Percentiles rank a stretch among this genome's conserved stretches.
These are phyloP conservation scores for Arion vulgaris DNA, from an alignment of 1,140 invertebrate species.

Conservation along the genomic window DNA sequence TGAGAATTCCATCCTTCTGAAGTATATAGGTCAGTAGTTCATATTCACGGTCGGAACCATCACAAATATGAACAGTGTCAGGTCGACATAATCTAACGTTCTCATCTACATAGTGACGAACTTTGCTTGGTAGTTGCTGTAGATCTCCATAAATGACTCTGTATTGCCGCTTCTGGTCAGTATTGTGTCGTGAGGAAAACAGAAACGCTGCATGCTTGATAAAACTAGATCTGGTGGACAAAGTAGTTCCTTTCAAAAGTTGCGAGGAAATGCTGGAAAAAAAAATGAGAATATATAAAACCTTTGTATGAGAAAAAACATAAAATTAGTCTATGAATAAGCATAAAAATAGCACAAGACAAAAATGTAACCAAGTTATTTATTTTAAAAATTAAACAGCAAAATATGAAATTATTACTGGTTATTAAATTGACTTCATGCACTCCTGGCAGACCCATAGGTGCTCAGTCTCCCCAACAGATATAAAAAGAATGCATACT, in stretches of 20 bases:
- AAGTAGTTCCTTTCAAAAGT: not conserved
- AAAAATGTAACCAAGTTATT: too few relatives aligned
- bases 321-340: too few relatives aligned
- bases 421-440: too few relatives aligned
- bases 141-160: conserved; percentile 62
- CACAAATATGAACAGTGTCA: conserved; percentile 90
- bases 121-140: conserved; percentile 62
- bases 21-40: conserved; percentile 76
- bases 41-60: conserved; percentile 90
- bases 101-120: conserved; percentile 67
- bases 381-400: too few relatives aligned
- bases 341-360: too few relatives aligned
- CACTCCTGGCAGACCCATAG: too few relatives aligned
- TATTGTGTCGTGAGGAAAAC: not conserved
- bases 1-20: conserved; percentile 80
- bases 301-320: too few relatives aligned
- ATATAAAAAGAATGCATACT: too few relatives aligned
- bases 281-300: not conserved
- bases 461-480: too few relatives aligned
- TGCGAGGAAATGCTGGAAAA: not conserved
- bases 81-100: conserved; percentile 82
- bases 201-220: not conserved
- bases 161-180: conserved; percentile 41
- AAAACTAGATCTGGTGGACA: not conserved
- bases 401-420: too few relatives aligned